Base-by-base conservation (phyloP, 2,888 invertebrate species). In the Heliconius erato region DNA sequence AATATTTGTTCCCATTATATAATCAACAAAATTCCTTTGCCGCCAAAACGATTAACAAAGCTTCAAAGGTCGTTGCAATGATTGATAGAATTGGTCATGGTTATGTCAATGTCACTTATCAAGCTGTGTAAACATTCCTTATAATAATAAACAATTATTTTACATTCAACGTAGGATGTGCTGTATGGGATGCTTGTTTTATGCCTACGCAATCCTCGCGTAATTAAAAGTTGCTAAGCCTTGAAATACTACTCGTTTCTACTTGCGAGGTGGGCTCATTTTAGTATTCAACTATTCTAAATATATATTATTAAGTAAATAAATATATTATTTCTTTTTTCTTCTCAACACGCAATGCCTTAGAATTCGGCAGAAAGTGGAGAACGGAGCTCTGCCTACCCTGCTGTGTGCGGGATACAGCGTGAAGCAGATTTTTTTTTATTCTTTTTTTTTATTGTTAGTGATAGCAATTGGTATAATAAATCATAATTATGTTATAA, bases 71-170 rank as follows among this genome's bases (percentile, higher is more conserved):
- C 82, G 71, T 77, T 44, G 76, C 59, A 76, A 74, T 32, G 80
- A 84, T 79, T 49, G 80, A 84, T 83, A 74, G 74, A 78, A 80
- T 78, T 79, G 67, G 80, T 83, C 84, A 83, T 74, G 84, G 83
- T 79, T 81, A 80, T 83, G 84, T 84, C 84, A 84, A 84, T 82
- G 84, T 83, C 83, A 71, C 23, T 83, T 72, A 83, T 82, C 54
- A 83, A 71, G 35, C 81, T 80, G 74, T 74, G 74, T 78, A 80
- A 83, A 54, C 65, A 69, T 65, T 49, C 32, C 23, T 26, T 40
- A 49, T 68, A 63, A 71, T 77, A 28, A 71, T 68, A 7, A 40
- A 65, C 26, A 78, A 67, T 78, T 44, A 68, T 54, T 16, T 16
- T 69, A 79, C 16, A 40, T 54, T 54, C 69, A 79, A 49, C 35